Conservation (phyloP, 1,140 invertebrate species). For the Bathynomus jamesi region DNA sequence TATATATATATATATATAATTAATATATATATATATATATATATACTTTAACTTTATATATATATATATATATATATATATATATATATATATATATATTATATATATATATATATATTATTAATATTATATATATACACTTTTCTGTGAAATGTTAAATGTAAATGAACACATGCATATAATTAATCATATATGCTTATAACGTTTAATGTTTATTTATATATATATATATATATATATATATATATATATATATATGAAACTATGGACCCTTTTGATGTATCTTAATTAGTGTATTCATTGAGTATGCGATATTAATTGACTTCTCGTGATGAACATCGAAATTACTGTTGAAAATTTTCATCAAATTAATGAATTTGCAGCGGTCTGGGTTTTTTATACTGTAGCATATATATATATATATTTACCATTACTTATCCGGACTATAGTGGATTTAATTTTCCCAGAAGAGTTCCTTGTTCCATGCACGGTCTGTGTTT, state of each 20-base stretch:
- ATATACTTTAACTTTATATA: neutral
- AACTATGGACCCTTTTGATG: no score
- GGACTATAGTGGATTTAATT: no score
- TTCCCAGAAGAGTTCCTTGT: no score
- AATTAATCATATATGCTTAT: neutral
- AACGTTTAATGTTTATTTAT: neutral
- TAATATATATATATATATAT: neutral
- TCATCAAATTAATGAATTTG: no score
- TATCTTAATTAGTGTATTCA: no score
- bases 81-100: slow-evolving; percentile 3
- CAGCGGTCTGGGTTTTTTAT: no score
- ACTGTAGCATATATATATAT: no score
- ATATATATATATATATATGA: neutral
- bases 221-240: slow-evolving; percentile 1
- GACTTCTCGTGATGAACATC: no score
- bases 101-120: neutral
- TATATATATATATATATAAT: neutral
- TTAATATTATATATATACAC: neutral
- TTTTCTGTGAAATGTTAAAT: neutral
- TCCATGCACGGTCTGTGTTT: no score
- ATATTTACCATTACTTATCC: no score
- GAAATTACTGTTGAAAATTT: no score
- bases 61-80: slow-evolving; percentile 2
- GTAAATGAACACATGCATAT: neutral
- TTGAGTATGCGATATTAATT: no score